Conservation (phyloP, 2,888 invertebrate species). For the Lutraria lutraria region DNA sequence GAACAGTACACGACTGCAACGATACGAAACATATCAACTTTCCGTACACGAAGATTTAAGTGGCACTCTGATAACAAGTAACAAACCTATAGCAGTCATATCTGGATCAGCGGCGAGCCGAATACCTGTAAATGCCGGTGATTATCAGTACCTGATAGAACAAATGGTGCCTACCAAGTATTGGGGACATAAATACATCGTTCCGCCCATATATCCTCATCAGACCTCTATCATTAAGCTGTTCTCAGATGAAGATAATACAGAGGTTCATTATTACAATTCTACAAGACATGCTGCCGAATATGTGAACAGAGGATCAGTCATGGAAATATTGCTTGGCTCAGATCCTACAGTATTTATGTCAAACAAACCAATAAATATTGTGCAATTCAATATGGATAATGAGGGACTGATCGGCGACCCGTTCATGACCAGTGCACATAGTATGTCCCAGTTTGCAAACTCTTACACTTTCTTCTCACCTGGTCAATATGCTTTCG, state of each 20-base stretch:
- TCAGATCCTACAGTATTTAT: background rate
- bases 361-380: constrained; percentile 20
- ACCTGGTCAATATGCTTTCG: background rate
- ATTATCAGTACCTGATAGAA: constrained; percentile 22
- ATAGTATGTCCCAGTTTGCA: background rate
- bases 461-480: constrained; percentile 12
- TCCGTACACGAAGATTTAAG: background rate
- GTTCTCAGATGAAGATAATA: constrained; percentile 21
- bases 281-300: background rate
- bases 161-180: constrained; percentile 23
- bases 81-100: constrained; percentile 23
- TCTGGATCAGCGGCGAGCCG: background rate
- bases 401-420: constrained; percentile 1
- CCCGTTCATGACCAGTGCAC: constrained; percentile 7
- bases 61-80: constrained; percentile 1
- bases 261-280: constrained; percentile 24
- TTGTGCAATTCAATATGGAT: constrained; percentile 19
- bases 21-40: constrained; percentile 18
- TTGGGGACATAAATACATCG: background rate
- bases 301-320: background rate
- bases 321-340: constrained; percentile 4
- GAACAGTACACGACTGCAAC: constrained; percentile 17
- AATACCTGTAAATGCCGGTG: background rate
- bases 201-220: constrained; percentile 25
- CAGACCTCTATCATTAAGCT: background rate